Base-by-base conservation (phyloP, 2,113 vertebrate species). In the Loxodonta africana region DNA sequence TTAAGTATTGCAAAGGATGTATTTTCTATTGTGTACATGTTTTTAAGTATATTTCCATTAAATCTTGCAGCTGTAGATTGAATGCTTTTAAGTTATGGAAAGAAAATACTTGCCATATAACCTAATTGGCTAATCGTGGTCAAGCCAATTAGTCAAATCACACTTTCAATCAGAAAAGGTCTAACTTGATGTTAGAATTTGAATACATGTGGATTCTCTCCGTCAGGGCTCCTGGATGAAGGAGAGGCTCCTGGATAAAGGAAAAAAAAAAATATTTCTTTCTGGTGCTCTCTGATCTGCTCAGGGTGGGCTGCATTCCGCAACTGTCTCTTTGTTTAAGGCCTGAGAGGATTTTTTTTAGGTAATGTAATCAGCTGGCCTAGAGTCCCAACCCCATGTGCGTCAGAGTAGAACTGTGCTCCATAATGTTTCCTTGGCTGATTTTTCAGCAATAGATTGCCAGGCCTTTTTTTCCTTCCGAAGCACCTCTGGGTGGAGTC, bases 111-210 rank as follows among this genome's bases (percentile, higher is more conserved):
- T 94, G 51, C 51, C 28, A 8, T 30, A 33, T 62, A 94, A 82
- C 82, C 30, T 84, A 63, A 69, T 4, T 20, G 51, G 37, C 44
- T 91, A 85, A 91, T 87, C 80, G 60, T 77, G 46, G n/a, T 76
- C 33, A 63, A 94, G 57, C 23, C 28, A 84, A 63, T 78, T 7
- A 60, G 71, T 20, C 44, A 88, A 73, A 63, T 74, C 15, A 92
- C 46, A 82, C 33, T 10, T 46, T 57, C 23, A 28, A 7, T 87
- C 18, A 91, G 88, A 37, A 93, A 88, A 92, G 81, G 18, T 33
- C 57, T 82, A 60, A 44, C 41, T 94, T 95, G 60, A 90, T 90
- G 96, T 95, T 73, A 60, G 88, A 92, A 71, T 83, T 74, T 23
- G 74, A 17, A n/a, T 80, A 76, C 80, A 73, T 2, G 25, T 81